Base-by-base conservation (phyloP, 1,140 invertebrate species). In the Ptiloglossa arizonensis region DNA sequence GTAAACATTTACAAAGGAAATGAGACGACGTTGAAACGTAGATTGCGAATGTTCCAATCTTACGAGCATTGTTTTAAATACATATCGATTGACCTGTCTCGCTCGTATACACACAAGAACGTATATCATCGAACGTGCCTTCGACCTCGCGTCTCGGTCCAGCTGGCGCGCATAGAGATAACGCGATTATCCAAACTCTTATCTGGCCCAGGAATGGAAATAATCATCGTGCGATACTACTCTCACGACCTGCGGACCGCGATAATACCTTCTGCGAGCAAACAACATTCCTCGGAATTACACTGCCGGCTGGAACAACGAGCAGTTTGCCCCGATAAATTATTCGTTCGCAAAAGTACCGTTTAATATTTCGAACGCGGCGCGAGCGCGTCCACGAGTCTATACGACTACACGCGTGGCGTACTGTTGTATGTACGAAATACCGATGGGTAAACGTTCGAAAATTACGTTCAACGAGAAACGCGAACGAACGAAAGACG, bases 151-250 rank as follows among this genome's bases (percentile, higher is more conserved):
- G 41, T 60, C 60, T 46, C n/a, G 63, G n/a, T 64, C 46, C 73
- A 78, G 75, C 66, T 85, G 77, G 79, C 74, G 52, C 38, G 22
- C 54, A 6, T 48, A 19, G 32, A 57, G 73, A 77, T 81, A 81
- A 81, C 64, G 22, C 27, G 22, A 29, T 29, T 56, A 67, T 44
- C 27, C 32, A 24, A 13, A 72, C 19, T 27, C 73, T 83, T 87
- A 88, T 87, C 86, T 75, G 32, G 44, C 41, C 35, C 67, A 69
- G 85, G 79, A 87, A 87, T 86, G 85, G 76, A 79, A 86, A 79
- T 85, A 85, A 86, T 81, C 67, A 74, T 75, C 81, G 38, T 52
- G 56, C 62, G 78, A 74, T 69, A 80, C 44, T 82, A 80, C 64
- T 69, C 81, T 80, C 48, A 59, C 56, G 68, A 64, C 70, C 63